Percentiles rank a stretch among this genome's conserved stretches.
Evolutionary conservation across 2,888 invertebrate genomes (phyloP).

Genomic region (Drosophila niveifrons): DNA sequence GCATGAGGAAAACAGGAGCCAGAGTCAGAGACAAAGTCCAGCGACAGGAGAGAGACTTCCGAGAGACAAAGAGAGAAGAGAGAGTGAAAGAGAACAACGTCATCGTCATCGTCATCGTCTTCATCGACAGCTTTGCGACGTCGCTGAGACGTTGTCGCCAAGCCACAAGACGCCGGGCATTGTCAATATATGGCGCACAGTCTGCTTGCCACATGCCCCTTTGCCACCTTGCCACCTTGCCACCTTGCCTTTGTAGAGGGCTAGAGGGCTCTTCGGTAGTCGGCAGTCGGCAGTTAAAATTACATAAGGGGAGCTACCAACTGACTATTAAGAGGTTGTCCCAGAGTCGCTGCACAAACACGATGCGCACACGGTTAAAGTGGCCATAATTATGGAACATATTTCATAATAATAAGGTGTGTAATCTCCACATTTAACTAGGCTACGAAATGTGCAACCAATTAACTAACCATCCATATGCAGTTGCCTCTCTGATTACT

Average conservation of each 20-base stretch:
- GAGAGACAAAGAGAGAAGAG: constrained; percentile 1
- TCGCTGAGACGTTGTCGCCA: constrained; percentile 72
- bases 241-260: not conserved
- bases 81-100: constrained; percentile 10
- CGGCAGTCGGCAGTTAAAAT: constrained; percentile 50
- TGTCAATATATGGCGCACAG: constrained; percentile 68
- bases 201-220: constrained; percentile 3
- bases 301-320: constrained; percentile 66
- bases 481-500: constrained; percentile 1
- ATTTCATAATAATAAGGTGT: constrained; percentile 82
- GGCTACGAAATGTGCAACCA: constrained; percentile 58
- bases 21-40: constrained; percentile 52
- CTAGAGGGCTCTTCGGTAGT: constrained; percentile 22
- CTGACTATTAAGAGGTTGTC: constrained; percentile 70
- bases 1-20: constrained; percentile 81
- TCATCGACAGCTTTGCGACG: constrained; percentile 64
- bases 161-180: constrained; percentile 62
- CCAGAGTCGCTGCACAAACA: constrained; percentile 34
- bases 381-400: constrained; percentile 76
- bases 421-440: constrained; percentile 77
- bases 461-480: constrained; percentile 45
- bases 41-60: constrained; percentile 18
- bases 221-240: not conserved
- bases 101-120: constrained; percentile 41
- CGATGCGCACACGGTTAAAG: constrained; percentile 45